Percentiles rank a stretch among this genome's conserved stretches.
These are phyloP conservation scores for Folsomia candida DNA, from an alignment of 2,888 invertebrate species.

Conservation along the genomic window DNA sequence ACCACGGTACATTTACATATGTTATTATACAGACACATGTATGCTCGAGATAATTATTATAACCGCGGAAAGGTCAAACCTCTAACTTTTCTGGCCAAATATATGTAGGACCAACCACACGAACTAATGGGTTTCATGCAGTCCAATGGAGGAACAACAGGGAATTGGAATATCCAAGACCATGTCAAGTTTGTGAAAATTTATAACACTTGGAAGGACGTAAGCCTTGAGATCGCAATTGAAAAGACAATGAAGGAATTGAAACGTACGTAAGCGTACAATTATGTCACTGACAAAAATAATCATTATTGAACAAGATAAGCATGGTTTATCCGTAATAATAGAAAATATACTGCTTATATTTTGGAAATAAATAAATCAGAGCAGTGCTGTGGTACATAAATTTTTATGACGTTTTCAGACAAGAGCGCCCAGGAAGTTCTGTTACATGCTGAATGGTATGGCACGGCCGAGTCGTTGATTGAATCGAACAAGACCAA, in stretches of 20 bases:
- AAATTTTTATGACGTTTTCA: constrained; percentile 13
- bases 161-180: constrained; percentile 38
- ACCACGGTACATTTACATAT: background rate
- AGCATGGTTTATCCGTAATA: too few relatives aligned
- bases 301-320: too few relatives aligned
- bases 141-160: constrained; percentile 36
- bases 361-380: too few relatives aligned
- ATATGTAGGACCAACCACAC: background rate
- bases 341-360: too few relatives aligned
- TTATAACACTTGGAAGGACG: constrained; percentile 20
- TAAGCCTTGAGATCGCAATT: constrained; percentile 25
- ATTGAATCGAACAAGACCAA: constrained; percentile 26
- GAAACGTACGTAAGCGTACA: background rate
- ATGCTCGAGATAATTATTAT: too few relatives aligned
- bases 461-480: constrained; percentile 34
- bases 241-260: constrained; percentile 18
- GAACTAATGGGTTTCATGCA: constrained; percentile 37
- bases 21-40: too few relatives aligned
- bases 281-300: too few relatives aligned
- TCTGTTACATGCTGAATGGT: constrained; percentile 41
- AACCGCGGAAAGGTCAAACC: background rate
- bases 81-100: background rate
- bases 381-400: background rate
- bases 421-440: constrained; percentile 33
- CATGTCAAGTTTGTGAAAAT: constrained; percentile 29